Conservation (phyloP, 2,888 invertebrate species). For the Scotopteryx bipunctaria region DNA sequence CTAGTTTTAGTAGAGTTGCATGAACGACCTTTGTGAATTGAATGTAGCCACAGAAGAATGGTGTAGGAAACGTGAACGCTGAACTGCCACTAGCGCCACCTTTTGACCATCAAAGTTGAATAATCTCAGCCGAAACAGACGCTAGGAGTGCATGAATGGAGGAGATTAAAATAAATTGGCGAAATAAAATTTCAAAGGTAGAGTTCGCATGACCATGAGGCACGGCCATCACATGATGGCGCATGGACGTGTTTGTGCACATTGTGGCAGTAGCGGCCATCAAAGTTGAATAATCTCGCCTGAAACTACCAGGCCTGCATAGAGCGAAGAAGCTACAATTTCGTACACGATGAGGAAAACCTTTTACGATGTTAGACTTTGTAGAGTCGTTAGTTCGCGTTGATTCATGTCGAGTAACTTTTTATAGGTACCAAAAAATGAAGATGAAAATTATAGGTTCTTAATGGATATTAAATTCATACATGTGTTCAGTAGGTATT, state of each 20-base stretch:
- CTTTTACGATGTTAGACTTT: not conserved
- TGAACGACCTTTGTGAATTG: no score
- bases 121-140: slow-evolving; percentile 19
- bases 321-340: slow-evolving; percentile 3
- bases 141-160: slow-evolving; percentile 14
- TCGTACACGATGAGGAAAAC: not conserved
- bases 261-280: slow-evolving; percentile 9
- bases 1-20: no score
- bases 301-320: slow-evolving; percentile 21
- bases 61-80: no score
- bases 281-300: slow-evolving; percentile 28
- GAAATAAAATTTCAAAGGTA: not conserved
- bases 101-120: slow-evolving; percentile 23
- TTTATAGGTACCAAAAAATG: no score
- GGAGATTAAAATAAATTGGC: slow-evolving; percentile 3
- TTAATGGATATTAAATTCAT: no score
- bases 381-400: not conserved
- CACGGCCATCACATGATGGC: no score
- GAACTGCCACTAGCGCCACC: slow-evolving; percentile 7
- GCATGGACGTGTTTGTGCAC: slow-evolving; percentile 5
- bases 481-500: no score
- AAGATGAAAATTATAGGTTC: no score
- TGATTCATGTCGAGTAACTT: no score
- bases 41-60: no score
- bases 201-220: slow-evolving; percentile 2